Conservation (phyloP, 2,888 invertebrate species). For the Stratiomys singularior region DNA sequence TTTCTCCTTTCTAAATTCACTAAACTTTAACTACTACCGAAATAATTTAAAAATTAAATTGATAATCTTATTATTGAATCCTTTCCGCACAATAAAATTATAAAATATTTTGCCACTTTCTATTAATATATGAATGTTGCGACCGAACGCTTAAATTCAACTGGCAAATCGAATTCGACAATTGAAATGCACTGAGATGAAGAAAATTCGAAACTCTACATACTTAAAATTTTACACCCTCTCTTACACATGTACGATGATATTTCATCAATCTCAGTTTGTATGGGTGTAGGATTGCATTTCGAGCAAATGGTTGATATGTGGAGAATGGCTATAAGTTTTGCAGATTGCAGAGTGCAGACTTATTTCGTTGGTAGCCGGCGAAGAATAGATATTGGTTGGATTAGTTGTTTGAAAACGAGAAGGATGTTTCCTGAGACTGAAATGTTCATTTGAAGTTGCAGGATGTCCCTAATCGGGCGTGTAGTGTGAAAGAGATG, state of each 20-base stretch:
- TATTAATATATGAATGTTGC: not conserved
- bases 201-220: slow-evolving; percentile 28
- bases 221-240: not conserved
- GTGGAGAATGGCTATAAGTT: not conserved
- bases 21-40: not conserved
- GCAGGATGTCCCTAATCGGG: too few relatives aligned
- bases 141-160: slow-evolving; percentile 30
- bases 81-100: not conserved
- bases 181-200: slow-evolving; percentile 9
- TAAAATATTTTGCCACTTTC: not conserved
- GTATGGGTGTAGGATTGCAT: slow-evolving; percentile 41
- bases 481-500: too few relatives aligned
- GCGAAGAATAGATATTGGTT: too few relatives aligned
- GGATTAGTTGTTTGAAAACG: too few relatives aligned
- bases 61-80: too few relatives aligned
- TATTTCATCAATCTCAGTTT: not conserved
- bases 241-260: not conserved
- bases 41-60: not conserved
- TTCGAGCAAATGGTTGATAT: not conserved
- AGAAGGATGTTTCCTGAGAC: too few relatives aligned
- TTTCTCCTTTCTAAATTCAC: not conserved
- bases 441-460: too few relatives aligned
- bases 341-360: too few relatives aligned
- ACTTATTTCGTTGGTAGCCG: too few relatives aligned
- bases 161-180: slow-evolving; percentile 14